A percentile compares a stretch with the other conserved stretches of the same genome.
Evolutionary conservation across 2,797 vertebrate genomes (phyloP).

Genomic region (Oreochromis grahami): DNA sequence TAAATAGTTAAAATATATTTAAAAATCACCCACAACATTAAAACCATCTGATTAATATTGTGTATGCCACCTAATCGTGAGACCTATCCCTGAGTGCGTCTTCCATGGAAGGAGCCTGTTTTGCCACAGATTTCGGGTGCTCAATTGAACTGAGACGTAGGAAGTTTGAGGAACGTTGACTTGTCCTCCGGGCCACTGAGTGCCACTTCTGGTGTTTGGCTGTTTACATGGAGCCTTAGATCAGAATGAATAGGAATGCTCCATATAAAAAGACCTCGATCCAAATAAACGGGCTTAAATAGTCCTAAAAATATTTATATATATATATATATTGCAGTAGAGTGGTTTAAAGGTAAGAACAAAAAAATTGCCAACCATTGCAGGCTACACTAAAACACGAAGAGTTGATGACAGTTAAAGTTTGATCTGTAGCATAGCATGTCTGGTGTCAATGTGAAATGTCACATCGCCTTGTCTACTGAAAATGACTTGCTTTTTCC

Average conservation of each 20-base stretch:
- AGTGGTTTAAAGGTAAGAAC: not conserved
- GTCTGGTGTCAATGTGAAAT: not conserved
- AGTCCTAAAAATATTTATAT: not conserved
- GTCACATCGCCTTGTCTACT: not conserved
- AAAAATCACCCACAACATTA: not conserved
- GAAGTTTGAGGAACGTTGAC: rapidly evolving
- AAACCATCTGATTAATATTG: not conserved
- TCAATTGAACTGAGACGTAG: not conserved
- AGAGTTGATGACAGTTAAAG: not conserved
- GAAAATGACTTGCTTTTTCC: not conserved
- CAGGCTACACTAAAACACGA: not conserved
- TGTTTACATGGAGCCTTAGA: not conserved
- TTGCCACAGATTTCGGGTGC: not conserved
- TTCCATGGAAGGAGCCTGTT: not conserved
- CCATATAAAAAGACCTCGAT: not conserved
- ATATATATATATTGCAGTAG: not conserved
- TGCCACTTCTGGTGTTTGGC: not conserved
- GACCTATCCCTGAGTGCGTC: not conserved
- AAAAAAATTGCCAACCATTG: not conserved
- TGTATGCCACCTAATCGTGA: not conserved
- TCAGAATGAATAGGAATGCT: not conserved
- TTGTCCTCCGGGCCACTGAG: not conserved
- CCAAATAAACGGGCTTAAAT: not conserved
- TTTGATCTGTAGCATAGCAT: not conserved
- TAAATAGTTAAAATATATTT: not conserved